These are phyloP conservation scores for Amniataba percoides DNA, from an alignment of 2,797 vertebrate genomes.

Conservation along the genomic window DNA sequence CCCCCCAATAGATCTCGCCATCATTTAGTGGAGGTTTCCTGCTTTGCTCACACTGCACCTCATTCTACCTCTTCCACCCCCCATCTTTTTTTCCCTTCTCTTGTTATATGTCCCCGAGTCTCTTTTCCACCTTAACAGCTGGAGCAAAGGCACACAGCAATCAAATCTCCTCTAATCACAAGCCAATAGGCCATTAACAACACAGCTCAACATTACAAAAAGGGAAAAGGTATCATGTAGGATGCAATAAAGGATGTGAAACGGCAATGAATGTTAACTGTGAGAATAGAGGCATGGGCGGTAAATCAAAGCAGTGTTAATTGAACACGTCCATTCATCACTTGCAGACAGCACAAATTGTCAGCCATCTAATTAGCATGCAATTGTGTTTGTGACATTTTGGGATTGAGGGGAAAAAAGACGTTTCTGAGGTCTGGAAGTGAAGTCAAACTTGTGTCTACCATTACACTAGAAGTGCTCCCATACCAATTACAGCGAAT, in stretches of 20 bases:
- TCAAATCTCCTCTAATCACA: slow-evolving; percentile 69
- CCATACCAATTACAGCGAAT: slow-evolving; percentile 38
- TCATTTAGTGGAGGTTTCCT: slow-evolving; percentile 43
- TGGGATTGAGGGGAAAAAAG: background rate
- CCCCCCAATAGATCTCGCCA: slow-evolving; percentile 26
- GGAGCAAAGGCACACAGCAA: slow-evolving; percentile 64
- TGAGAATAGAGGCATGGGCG: slow-evolving; percentile 22
- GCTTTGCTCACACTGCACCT: background rate
- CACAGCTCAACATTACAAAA: slow-evolving; percentile 32
- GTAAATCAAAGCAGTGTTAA: slow-evolving; percentile 58
- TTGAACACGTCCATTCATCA: slow-evolving; percentile 44
- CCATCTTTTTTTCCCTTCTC: background rate
- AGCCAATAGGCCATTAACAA: slow-evolving; percentile 55
- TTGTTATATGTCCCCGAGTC: slow-evolving; percentile 40
- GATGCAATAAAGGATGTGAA: slow-evolving; percentile 44
- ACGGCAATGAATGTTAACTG: slow-evolving; percentile 44
- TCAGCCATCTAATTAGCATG: slow-evolving; percentile 32
- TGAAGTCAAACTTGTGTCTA: slow-evolving; percentile 34
- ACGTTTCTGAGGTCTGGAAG: slow-evolving; percentile 6
- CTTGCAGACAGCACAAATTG: slow-evolving; percentile 34
- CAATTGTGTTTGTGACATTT: slow-evolving; percentile 5
- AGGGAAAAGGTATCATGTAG: slow-evolving; percentile 42
- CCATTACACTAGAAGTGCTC: slow-evolving; percentile 55
- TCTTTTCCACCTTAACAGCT: slow-evolving; percentile 47
- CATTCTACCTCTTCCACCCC: slow-evolving; percentile 15